A percentile compares a stretch with the other conserved stretches of the same genome.
These are phyloP conservation scores for Tipula unca DNA, from an alignment of 2,888 invertebrate genomes.

Conservation along the genomic window DNA sequence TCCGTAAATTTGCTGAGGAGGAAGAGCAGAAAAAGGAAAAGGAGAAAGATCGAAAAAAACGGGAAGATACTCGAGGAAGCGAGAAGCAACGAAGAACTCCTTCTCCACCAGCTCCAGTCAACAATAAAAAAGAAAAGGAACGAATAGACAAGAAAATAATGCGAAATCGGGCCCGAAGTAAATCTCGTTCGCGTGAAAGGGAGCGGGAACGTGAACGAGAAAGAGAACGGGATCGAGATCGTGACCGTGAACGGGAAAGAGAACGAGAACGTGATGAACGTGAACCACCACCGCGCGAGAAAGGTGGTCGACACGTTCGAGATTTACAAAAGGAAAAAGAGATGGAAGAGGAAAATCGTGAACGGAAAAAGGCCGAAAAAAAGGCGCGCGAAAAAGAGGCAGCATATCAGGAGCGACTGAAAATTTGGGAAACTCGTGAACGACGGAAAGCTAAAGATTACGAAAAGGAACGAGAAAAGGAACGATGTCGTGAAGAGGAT, in stretches of 20 bases:
- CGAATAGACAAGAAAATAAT: constrained; percentile 28
- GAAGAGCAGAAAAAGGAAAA: constrained; percentile 43
- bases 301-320: constrained; percentile 46
- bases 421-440: constrained; percentile 82
- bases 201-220: constrained; percentile 44
- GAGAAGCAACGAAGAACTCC: constrained; percentile 35
- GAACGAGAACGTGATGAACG: constrained; percentile 46
- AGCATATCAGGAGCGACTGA: constrained; percentile 82
- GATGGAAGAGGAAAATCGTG: constrained; percentile 86
- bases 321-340: constrained; percentile 69
- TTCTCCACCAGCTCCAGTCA: constrained; percentile 40
- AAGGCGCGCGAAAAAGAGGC: constrained; percentile 91
- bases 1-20: constrained; percentile 73
- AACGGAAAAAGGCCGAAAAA: constrained; percentile 82
- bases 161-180: constrained; percentile 32
- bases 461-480: constrained; percentile 65
- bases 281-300: constrained; percentile 42
- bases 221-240: constrained; percentile 41
- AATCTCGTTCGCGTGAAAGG: constrained; percentile 42
- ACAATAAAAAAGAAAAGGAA: constrained; percentile 38
- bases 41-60: constrained; percentile 44
- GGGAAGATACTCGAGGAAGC: constrained; percentile 39
- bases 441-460: constrained; percentile 84
- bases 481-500: constrained; percentile 76
- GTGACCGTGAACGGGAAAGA: constrained; percentile 47